A percentile compares a stretch with the other conserved stretches of the same genome.
Evolutionary conservation across 2,888 invertebrate species (phyloP).

Genomic region (Peribatodes rhomboidaria): DNA sequence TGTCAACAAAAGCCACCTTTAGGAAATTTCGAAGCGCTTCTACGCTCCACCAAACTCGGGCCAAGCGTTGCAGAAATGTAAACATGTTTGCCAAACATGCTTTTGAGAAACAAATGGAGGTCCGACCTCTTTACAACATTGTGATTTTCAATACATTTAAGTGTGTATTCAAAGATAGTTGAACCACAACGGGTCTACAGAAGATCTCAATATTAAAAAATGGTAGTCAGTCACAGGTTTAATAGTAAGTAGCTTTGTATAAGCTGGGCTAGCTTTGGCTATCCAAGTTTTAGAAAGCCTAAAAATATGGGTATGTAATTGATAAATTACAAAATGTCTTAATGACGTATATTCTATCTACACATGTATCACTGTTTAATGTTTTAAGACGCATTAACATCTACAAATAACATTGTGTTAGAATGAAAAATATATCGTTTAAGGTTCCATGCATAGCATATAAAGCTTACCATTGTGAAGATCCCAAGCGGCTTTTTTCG

Average conservation of each 20-base stretch:
- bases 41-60: constrained; percentile 14
- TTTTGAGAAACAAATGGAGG: constrained; percentile 20
- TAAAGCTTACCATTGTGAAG: constrained; percentile 20
- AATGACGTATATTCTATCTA: too few species aligned
- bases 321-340: too few species aligned
- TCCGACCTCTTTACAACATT: constrained; percentile 13
- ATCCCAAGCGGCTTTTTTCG: constrained; percentile 1
- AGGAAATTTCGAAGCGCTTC: constrained; percentile 12
- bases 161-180: too few species aligned
- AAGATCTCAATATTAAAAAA: too few species aligned
- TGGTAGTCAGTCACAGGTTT: too few species aligned
- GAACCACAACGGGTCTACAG: too few species aligned
- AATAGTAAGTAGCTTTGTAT: too few species aligned
- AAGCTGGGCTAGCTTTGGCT: too few species aligned
- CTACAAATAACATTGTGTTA: not conserved
- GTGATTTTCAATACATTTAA: constrained; percentile 15
- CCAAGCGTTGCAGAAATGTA: constrained; percentile 29
- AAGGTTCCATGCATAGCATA: constrained; percentile 36
- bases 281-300: too few species aligned
- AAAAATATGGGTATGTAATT: too few species aligned
- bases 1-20: constrained; percentile 17
- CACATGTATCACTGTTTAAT: too few species aligned
- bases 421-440: constrained; percentile 6
- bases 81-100: constrained; percentile 36
- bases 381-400: not conserved